Conservation (phyloP, 2,888 invertebrate species). For the Yponomeuta evonymella region DNA sequence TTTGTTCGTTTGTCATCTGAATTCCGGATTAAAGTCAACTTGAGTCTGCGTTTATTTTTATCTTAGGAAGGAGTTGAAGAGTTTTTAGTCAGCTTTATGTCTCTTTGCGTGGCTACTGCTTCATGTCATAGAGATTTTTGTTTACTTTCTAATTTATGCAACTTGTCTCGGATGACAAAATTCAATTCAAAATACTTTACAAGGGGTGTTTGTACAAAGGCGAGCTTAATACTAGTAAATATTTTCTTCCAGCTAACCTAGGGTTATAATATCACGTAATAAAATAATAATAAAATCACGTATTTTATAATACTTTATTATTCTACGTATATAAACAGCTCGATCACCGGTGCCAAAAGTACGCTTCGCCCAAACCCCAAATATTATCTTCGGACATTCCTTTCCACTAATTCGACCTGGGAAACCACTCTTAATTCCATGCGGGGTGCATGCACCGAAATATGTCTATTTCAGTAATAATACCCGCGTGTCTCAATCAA, state of each 20-base stretch:
- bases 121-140: too few species aligned
- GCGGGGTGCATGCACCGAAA: background rate
- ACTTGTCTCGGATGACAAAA: too few species aligned
- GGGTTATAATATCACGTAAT: too few species aligned
- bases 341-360: too few species aligned
- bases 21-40: background rate
- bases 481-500: constrained; percentile 6
- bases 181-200: too few species aligned
- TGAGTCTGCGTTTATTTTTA: background rate
- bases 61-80: background rate
- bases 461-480: constrained; percentile 7
- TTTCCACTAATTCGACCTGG: background rate
- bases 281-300: too few species aligned
- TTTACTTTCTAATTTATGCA: too few species aligned
- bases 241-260: too few species aligned
- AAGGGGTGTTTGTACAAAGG: too few species aligned
- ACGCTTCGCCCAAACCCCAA: background rate
- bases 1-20: constrained; percentile 3
- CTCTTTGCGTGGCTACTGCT: background rate
- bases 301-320: background rate
- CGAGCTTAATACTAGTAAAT: too few species aligned
- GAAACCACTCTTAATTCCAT: background rate
- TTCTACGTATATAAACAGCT: background rate
- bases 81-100: background rate
- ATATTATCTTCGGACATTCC: background rate